These are phyloP conservation scores for Microchirus variegatus DNA, from an alignment of 2,797 vertebrate genomes.

Conservation along the genomic window DNA sequence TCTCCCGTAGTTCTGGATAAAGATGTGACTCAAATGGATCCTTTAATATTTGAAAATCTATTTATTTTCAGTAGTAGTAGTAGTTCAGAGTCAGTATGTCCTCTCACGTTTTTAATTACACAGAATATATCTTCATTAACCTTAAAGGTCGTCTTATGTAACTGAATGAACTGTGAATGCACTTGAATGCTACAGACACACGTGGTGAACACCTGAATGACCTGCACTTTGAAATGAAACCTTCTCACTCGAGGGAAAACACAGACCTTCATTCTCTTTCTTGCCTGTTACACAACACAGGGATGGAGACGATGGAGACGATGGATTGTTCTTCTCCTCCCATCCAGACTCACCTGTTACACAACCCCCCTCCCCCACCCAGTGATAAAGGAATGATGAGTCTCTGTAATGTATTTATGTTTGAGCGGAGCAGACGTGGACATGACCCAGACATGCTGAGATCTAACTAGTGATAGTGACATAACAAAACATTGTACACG, in stretches of 20 bases:
- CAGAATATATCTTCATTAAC: too few species aligned
- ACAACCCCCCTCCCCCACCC: conserved; percentile 25
- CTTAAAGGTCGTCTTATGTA: too few species aligned
- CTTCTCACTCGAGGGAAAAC: not conserved
- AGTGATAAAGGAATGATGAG: conserved; percentile 26
- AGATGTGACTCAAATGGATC: too few species aligned
- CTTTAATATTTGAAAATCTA: too few species aligned
- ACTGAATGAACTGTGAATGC: too few species aligned
- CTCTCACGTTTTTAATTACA: too few species aligned
- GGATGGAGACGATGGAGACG: not conserved
- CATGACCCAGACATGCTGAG: conserved; percentile 14
- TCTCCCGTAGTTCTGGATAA: too few species aligned
- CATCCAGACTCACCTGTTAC: conserved; percentile 19
- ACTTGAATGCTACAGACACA: too few species aligned
- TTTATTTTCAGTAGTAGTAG: too few species aligned
- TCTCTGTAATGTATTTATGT: conserved; percentile 40
- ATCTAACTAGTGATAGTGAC: conserved; percentile 25
- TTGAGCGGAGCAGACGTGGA: conserved; percentile 15
- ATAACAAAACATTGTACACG: not conserved
- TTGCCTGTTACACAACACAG: conserved; percentile 12
- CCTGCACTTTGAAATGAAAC: not conserved
- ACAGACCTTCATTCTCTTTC: not conserved
- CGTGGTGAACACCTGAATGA: too few species aligned
- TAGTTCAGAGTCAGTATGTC: too few species aligned
- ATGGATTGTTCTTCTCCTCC: not conserved